Conservation (phyloP, 1,140 invertebrate species). For the Babylonia areolata region DNA sequence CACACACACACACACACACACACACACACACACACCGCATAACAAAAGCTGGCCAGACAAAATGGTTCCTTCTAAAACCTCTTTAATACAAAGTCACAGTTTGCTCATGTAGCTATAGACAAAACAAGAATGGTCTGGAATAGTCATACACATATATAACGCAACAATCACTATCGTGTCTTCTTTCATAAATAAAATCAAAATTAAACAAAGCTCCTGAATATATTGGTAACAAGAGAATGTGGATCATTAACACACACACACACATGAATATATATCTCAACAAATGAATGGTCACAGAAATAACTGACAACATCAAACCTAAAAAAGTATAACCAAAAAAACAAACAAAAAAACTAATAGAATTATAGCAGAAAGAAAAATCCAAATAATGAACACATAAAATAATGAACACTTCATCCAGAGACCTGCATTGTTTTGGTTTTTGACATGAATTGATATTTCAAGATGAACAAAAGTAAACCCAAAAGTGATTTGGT, state of each 20-base stretch:
- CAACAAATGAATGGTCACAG: background rate
- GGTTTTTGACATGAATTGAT: too few relatives aligned
- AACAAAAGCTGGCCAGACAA: too few relatives aligned
- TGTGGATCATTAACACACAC: background rate
- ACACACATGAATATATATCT: background rate
- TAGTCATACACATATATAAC: background rate
- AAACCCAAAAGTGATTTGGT: too few relatives aligned
- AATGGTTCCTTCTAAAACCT: background rate
- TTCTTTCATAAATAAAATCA: too few relatives aligned
- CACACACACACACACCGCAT: conserved; percentile 10
- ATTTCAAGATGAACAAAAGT: too few relatives aligned
- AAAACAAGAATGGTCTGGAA: background rate
- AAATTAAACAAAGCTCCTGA: background rate
- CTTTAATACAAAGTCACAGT: conserved; percentile 7
- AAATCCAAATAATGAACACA: background rate
- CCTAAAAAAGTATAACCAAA: background rate
- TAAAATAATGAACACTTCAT: too few relatives aligned
- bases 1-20: conserved; percentile 2
- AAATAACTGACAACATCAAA: background rate
- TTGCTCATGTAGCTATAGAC: background rate
- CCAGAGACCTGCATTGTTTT: too few relatives aligned
- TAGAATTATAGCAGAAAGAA: background rate
- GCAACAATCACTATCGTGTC: background rate
- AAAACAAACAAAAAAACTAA: background rate
- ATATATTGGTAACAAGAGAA: background rate